Conservation (phyloP, 2,113 vertebrate genomes). For the Cyanistes caeruleus region DNA sequence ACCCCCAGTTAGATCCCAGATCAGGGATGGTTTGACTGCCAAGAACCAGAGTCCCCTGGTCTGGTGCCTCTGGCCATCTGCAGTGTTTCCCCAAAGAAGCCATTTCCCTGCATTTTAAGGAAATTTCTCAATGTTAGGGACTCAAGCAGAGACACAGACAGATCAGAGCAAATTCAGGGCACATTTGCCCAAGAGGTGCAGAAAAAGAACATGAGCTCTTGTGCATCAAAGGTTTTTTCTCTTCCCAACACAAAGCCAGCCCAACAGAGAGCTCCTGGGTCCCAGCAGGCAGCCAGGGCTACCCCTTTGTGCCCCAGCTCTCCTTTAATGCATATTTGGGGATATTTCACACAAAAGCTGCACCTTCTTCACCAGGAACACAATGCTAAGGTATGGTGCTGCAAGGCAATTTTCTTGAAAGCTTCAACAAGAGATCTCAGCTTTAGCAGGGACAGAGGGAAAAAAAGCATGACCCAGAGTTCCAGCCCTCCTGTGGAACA, state of each 20-base stretch:
- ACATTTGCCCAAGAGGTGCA: not conserved
- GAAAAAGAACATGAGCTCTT: not conserved
- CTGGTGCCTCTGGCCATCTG: not conserved
- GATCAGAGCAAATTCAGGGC: not conserved
- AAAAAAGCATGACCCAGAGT: not conserved
- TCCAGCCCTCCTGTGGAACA: not conserved
- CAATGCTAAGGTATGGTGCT: not conserved
- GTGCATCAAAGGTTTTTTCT: not conserved
- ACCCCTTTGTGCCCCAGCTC: not conserved
- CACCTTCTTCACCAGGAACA: not conserved
- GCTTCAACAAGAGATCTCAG: not conserved
- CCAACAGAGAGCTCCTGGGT: not conserved
- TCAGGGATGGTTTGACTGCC: not conserved
- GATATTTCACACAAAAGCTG: not conserved
- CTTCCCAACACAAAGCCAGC: not conserved
- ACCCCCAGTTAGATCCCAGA: not conserved
- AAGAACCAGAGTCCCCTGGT: not conserved
- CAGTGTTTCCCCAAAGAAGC: not conserved
- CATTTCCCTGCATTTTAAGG: not conserved
- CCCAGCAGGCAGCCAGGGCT: not conserved
- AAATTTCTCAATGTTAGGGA: not conserved
- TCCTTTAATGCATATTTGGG: not conserved
- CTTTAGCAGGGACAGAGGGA: not conserved
- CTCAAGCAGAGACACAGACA: accelerated
- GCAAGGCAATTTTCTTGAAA: not conserved